Evolutionary conservation across 2,797 vertebrate species (phyloP).

Genomic region (Halcyon chelicuti): DNA sequence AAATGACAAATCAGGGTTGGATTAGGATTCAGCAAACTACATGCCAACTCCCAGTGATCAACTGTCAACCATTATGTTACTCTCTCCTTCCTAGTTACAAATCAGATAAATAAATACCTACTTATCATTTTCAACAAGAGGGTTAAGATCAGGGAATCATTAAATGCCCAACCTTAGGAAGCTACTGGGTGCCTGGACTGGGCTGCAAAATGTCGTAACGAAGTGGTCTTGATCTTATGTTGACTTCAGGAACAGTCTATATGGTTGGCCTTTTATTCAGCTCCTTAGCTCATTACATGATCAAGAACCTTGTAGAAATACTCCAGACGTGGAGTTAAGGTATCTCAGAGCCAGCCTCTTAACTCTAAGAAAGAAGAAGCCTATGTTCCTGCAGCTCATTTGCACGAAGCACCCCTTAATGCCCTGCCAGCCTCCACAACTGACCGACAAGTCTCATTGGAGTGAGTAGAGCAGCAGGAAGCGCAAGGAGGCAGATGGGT

Average conservation of each 20-base stretch:
- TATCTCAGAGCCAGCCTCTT: neutral
- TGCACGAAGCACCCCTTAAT: slow-evolving; percentile 31
- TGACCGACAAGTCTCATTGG: neutral
- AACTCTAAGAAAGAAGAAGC: slow-evolving; percentile 12
- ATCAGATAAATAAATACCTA: neutral
- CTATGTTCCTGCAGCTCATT: neutral
- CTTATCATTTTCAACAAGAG: neutral
- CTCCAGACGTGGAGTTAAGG: neutral
- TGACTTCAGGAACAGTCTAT: neutral
- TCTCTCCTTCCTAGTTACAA: neutral
- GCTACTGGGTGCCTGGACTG: neutral
- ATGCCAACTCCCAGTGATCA: neutral
- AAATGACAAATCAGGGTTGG: neutral
- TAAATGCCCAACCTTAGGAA: neutral
- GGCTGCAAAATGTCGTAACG: neutral
- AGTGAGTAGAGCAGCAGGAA: slow-evolving; percentile 42
- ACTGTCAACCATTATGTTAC: neutral
- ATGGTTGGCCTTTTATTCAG: neutral
- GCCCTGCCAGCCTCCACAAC: slow-evolving; percentile 9
- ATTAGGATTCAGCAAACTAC: neutral
- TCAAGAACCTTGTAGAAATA: neutral
- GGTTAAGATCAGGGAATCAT: neutral
- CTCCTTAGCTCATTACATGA: neutral
- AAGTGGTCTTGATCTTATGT: neutral
- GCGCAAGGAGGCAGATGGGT: slow-evolving; percentile 43